Percentiles rank a stretch among this genome's conserved stretches.
Evolutionary conservation across 2,888 invertebrate genomes (phyloP).

Genomic region (Diplolepis rosae): DNA sequence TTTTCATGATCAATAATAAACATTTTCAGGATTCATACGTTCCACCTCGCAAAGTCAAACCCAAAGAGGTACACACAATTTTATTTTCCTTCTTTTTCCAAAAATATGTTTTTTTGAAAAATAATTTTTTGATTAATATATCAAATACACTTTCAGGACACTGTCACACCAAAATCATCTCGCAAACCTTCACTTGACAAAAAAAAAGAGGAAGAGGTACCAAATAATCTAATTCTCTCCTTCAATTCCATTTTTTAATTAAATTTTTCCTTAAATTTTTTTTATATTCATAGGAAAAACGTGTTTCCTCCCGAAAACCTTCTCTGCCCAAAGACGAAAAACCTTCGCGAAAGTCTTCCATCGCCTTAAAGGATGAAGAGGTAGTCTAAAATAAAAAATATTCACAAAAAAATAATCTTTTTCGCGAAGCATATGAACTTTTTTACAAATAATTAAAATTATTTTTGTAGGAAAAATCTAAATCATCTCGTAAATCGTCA

Average conservation of each 20-base stretch:
- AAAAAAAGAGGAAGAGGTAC: background rate
- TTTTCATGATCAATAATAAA: background rate
- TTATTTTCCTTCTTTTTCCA: background rate
- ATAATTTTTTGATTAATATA: background rate
- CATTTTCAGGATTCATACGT: slow-evolving; percentile 6
- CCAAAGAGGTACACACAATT: background rate
- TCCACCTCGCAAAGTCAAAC: slow-evolving; percentile 17
- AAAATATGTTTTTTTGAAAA: background rate
- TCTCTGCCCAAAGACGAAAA: slow-evolving; percentile 42
- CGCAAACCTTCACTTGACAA: background rate
- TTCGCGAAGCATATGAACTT: background rate
- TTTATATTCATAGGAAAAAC: slow-evolving; percentile 46
- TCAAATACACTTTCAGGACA: background rate
- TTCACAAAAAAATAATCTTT: background rate
- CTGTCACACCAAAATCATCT: background rate
- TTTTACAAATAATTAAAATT: background rate
- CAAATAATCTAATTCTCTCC: background rate
- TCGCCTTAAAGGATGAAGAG: slow-evolving; percentile 36
- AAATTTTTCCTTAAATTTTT: background rate
- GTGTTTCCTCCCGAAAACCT: slow-evolving; percentile 46
- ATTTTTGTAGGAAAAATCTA: slow-evolving; percentile 35
- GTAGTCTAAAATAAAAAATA: slow-evolving; percentile 18
- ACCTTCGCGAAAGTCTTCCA: no score
- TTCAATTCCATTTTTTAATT: background rate
- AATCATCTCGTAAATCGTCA: slow-evolving; percentile 21